Conservation (phyloP, 1,140 invertebrate genomes). For the Battus philenor region DNA sequence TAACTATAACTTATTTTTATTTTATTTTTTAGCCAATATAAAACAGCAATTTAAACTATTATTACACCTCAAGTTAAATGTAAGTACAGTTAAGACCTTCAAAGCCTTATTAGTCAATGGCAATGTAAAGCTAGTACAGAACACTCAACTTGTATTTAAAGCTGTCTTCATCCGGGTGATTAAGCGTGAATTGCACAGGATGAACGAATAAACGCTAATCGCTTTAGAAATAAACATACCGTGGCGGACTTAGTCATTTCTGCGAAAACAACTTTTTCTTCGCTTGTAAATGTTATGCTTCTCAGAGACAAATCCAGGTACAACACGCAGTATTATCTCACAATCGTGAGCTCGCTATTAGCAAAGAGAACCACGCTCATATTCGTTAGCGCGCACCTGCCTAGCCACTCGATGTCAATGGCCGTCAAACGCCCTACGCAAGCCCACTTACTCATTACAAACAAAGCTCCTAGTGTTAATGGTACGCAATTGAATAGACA, state of each 20-base stretch:
- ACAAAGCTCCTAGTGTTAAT: conserved; percentile 37
- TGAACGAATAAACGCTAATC: conserved; percentile 8
- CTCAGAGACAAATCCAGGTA: conserved; percentile 10
- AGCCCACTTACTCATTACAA: conserved; percentile 36
- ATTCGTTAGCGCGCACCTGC: conserved; percentile 52
- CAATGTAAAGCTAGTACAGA: background rate
- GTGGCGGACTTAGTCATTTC: background rate
- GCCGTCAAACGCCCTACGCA: conserved; percentile 52
- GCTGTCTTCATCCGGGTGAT: conserved; percentile 5
- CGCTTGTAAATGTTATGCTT: background rate
- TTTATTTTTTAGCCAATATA: no score
- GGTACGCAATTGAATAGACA: conserved; percentile 8
- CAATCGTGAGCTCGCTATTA: conserved; percentile 46
- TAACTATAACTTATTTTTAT: no score
- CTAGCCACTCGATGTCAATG: conserved; percentile 60
- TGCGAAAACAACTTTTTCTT: conserved; percentile 4
- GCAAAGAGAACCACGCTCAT: conserved; percentile 27
- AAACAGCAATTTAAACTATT: no score
- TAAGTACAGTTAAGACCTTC: no score
- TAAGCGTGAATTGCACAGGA: no score
- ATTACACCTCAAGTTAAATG: no score
- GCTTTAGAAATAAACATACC: background rate
- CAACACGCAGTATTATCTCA: conserved; percentile 1
- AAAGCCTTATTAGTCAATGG: background rate
- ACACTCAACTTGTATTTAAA: conserved; percentile 7